Evolutionary conservation across 1,140 invertebrate genomes (phyloP), one percentile per base, ranked within the genome.

Genomic region (Drosophila insularis): DNA sequence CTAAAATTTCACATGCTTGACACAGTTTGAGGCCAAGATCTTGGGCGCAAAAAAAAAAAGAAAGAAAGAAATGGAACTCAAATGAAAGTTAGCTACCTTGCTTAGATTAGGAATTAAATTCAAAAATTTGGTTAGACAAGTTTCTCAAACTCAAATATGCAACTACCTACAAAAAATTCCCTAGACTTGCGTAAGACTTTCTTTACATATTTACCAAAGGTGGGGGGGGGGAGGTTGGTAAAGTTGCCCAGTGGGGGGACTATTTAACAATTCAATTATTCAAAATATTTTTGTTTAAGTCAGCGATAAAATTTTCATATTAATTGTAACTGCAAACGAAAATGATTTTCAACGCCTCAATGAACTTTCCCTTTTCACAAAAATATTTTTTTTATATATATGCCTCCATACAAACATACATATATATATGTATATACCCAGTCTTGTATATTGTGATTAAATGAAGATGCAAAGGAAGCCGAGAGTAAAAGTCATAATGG

Each of bases 391-490:
- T 27, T 27, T 27, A 21, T 43, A 14, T 8, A 17, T 50, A 50
- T 46, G 17, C 17, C 6, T 46, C 7, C n/a, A 50, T 50, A 43
- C 10, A 43, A 7, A 43, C 40, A 43, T 6, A 17, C 7, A 14
- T 14, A 43, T 14, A 4, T 21, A 21, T 14, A 43, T 43, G 40
- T 43, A 17, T 56, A 35, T 66, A 46, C 11, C 27, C 4, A 11
- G 35, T 37, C 35, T 10, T 56, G 61, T 68, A 65, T 64, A 65
- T 53, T 54, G 71, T 63, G 58, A 68, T 84, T 86, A 74, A 86
- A 86, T 82, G 82, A 86, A 86, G 82, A 86, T 87, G 79, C 82
- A 76, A 86, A 86, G 79, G 82, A 82, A 66, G 68, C 60, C n/a
- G 13, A 68, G 81, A 85, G 81, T 69, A 72, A 81, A 74, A 85